Evolutionary conservation across 2,888 invertebrate species (phyloP), one percentile per base, ranked within the genome.

Genomic region (Platynereis dumerilii): DNA sequence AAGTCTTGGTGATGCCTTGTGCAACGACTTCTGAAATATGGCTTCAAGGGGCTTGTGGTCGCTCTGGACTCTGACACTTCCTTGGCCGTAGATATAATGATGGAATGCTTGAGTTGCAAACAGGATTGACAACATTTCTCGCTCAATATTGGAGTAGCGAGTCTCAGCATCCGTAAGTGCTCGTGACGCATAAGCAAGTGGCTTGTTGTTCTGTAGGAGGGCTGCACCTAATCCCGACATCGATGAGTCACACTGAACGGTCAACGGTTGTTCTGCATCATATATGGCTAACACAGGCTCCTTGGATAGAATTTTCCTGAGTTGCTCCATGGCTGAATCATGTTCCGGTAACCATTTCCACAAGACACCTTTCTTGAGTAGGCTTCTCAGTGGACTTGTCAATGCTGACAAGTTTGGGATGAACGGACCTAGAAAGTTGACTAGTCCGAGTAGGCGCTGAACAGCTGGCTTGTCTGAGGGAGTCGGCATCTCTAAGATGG

Each of bases 391-490:
- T 12, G 67, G 70, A 2, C 61, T 29, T 2, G 48, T 45, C 1
- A 64, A 54, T 1, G 65, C 62, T 15, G 69, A 60, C 1, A 70
- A 54, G n/a, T 67, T 61, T 2, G 63, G 64, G 3, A 68, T 10
- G 55, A 71, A 70, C 27, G 53, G 58, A 2, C 61, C 34, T 17
- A 72, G 65, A 27, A 69, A 71, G 29, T 67, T 70, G 2, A 69
- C 54, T 26, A 65, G 63, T 20, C 72, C 71, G 12, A 67, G 61
- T 28, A 69, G 61, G 10, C 69, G 15, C 17, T 70, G 26, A 0
- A 72, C 60, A 3, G 70, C 72, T 53, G 71, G 65, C 56, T 72
- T 71, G 54, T 72, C 71, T 42, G 28, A 24, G 42, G 73, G 72
- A 26, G 53, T 60, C 17, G 71, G 69, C 74, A 74, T 75, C 5